Percentiles rank a stretch among this genome's conserved stretches.
Evolutionary conservation across 35 echinoderm and acorn worm genomes (phyloP).

Genomic region (Anneissia japonica): DNA sequence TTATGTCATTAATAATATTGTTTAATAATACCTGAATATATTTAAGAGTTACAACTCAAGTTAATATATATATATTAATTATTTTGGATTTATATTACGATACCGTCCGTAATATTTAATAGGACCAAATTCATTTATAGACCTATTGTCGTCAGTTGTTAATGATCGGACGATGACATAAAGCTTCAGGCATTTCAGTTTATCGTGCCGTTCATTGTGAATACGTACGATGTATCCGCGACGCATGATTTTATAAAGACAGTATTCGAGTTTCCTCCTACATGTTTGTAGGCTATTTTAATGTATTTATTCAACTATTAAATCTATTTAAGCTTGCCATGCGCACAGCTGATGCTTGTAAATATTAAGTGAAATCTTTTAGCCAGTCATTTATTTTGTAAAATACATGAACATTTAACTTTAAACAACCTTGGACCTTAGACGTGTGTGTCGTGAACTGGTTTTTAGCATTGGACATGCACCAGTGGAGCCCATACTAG

Average conservation of each 20-base stretch:
- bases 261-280: background rate
- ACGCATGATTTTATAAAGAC: background rate
- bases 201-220: background rate
- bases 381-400: background rate
- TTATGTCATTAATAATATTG: background rate
- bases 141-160: too few relatives aligned
- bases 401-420: background rate
- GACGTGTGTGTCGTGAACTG: too few relatives aligned
- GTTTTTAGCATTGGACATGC: too few relatives aligned
- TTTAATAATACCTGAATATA: too few relatives aligned
- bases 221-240: background rate
- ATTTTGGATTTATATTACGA: background rate
- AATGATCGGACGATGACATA: background rate
- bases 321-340: background rate
- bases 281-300: background rate
- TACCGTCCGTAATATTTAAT: background rate
- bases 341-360: background rate
- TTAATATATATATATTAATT: too few relatives aligned
- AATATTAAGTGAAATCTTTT: background rate
- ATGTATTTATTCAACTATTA: background rate
- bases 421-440: background rate
- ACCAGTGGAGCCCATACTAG: too few relatives aligned
- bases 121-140: background rate
- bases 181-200: background rate
- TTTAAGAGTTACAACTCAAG: too few relatives aligned